Percentiles rank a stretch among this genome's conserved stretches.
These are phyloP conservation scores for Nysson spinosus DNA, from an alignment of 2,888 invertebrate genomes.

Conservation along the genomic window DNA sequence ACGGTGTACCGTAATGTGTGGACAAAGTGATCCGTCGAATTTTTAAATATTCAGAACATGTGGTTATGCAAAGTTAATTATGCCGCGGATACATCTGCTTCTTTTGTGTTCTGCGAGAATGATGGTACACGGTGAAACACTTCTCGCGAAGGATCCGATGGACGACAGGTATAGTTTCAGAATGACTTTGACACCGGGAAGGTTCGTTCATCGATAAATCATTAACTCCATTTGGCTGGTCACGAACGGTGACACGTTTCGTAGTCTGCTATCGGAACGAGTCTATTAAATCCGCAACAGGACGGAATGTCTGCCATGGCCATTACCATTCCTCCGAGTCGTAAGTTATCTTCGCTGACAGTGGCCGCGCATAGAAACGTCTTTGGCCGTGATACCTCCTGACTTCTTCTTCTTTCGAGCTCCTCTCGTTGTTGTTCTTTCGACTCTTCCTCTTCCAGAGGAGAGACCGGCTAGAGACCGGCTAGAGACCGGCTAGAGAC, in stretches of 20 bases:
- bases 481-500: conserved; percentile 27
- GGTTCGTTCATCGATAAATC: conserved; percentile 54
- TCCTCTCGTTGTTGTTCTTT: background rate
- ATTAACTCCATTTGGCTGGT: conserved; percentile 39
- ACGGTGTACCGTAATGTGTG: too few species aligned
- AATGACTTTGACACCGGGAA: conserved; percentile 54
- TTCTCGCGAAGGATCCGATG: background rate
- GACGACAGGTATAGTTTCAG: too few species aligned
- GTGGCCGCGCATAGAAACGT: conserved; percentile 66
- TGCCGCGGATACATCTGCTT: too few species aligned
- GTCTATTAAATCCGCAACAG: conserved; percentile 69
- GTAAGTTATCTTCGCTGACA: conserved; percentile 69
- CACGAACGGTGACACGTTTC: conserved; percentile 60
- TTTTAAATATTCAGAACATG: too few species aligned
- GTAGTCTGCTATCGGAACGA: conserved; percentile 64
- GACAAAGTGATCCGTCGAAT: too few species aligned
- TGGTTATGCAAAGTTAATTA: too few species aligned
- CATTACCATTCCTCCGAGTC: conserved; percentile 64
- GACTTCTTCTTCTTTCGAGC: conserved; percentile 40
- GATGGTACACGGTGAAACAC: conserved; percentile 18
- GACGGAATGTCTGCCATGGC: conserved; percentile 59
- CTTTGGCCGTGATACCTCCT: conserved; percentile 46
- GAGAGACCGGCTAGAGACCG: too few species aligned
- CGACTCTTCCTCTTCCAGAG: conserved; percentile 5
- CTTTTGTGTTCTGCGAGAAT: too few species aligned